Evolutionary conservation across 2,113 vertebrate species (phyloP).

Genomic region (Alosa alosa): DNA sequence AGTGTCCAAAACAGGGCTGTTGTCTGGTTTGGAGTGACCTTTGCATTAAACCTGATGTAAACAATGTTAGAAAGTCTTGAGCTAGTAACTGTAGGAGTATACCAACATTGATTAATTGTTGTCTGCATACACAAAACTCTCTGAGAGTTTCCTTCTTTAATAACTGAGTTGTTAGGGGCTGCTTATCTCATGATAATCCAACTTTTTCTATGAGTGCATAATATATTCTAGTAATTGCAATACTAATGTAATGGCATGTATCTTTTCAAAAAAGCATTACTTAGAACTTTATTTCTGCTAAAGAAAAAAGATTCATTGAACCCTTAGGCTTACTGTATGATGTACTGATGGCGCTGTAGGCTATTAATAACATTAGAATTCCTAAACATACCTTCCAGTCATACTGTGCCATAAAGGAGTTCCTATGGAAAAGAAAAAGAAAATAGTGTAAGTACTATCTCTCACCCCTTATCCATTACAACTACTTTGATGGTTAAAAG

Average conservation of each 20-base stretch:
- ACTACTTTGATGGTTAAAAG: neutral
- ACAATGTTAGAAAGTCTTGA: neutral
- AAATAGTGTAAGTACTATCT: neutral
- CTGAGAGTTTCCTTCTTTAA: neutral
- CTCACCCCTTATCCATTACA: neutral
- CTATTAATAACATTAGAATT: neutral
- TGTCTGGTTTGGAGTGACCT: neutral
- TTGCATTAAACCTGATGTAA: neutral
- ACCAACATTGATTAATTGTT: neutral
- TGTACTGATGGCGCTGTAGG: neutral
- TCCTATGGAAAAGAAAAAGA: constrained; percentile 67
- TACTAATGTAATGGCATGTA: too few relatives aligned
- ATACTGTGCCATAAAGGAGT: constrained; percentile 77
- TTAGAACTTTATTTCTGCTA: neutral
- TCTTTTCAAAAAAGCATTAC: neutral
- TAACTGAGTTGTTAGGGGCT: neutral
- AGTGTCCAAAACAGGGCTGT: neutral
- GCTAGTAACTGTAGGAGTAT: neutral
- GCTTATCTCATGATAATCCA: too few relatives aligned
- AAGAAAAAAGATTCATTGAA: neutral
- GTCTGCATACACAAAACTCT: neutral
- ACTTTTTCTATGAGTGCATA: too few relatives aligned
- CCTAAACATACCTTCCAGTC: constrained; percentile 77
- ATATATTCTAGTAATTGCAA: too few relatives aligned
- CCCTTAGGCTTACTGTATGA: too few relatives aligned